Evolutionary conservation across 2,113 vertebrate genomes (phyloP).

Genomic region (Formicarius rufipectus): DNA sequence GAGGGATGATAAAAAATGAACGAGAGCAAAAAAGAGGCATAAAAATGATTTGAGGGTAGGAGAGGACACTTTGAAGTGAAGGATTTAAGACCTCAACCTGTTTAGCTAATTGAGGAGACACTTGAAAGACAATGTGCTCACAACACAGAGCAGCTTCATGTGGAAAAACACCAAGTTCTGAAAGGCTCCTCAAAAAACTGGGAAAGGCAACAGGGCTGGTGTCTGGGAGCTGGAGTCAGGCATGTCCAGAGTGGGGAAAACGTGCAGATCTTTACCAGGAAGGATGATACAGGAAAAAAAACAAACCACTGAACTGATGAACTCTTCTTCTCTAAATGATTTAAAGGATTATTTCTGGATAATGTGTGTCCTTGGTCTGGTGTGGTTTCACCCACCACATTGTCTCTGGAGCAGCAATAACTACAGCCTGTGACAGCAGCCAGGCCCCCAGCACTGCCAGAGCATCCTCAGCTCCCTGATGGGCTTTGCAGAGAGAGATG

Average conservation of each 20-base stretch:
- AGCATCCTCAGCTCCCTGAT: background rate
- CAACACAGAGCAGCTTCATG: background rate
- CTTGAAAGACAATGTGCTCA: background rate
- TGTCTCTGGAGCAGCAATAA: background rate
- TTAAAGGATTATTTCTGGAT: background rate
- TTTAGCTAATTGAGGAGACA: conserved; percentile 14
- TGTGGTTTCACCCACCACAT: background rate
- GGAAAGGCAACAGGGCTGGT: background rate
- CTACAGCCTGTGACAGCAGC: background rate
- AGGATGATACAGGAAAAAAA: background rate
- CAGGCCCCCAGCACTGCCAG: background rate
- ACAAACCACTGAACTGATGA: background rate
- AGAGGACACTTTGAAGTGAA: background rate
- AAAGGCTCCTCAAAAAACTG: background rate
- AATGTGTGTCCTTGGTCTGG: background rate
- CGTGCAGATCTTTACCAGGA: background rate
- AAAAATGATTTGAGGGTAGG: conserved; percentile 19
- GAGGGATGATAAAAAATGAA: background rate
- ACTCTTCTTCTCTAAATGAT: background rate
- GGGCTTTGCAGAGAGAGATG: background rate
- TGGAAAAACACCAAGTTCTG: background rate
- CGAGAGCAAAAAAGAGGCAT: background rate
- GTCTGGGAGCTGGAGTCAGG: background rate
- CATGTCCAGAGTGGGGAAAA: background rate
- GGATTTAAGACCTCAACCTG: conserved; percentile 18